Conservation (phyloP, 2,797 vertebrate genomes). For the Sebastes matsubarae region DNA sequence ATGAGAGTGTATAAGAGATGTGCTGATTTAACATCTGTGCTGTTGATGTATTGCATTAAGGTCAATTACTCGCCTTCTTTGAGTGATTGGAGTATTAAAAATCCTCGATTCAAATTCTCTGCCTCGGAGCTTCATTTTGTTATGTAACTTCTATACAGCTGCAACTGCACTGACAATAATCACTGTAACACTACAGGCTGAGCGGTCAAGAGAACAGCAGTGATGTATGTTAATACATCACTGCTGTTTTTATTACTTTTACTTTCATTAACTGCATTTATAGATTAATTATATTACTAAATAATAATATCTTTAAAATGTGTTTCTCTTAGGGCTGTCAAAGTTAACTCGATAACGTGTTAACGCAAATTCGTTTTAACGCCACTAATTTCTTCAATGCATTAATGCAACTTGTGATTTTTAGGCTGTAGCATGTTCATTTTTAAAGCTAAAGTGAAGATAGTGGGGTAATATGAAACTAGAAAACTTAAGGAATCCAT, state of each 20-base stretch:
- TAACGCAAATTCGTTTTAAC: too few species aligned
- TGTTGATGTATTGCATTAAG: not conserved
- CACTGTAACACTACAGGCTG: not conserved
- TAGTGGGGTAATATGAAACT: too few species aligned
- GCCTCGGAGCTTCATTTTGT: not conserved
- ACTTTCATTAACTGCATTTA: not conserved
- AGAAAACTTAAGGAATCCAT: too few species aligned
- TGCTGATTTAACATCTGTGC: not conserved
- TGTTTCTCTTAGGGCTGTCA: too few species aligned
- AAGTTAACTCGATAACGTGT: too few species aligned
- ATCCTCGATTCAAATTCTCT: not conserved
- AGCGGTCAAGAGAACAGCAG: not conserved
- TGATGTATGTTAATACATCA: not conserved
- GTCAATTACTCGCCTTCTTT: not conserved
- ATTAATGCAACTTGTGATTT: too few species aligned
- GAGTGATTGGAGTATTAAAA: not conserved
- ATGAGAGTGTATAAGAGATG: not conserved
- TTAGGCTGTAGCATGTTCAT: too few species aligned
- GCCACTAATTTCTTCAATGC: too few species aligned
- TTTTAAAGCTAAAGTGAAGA: too few species aligned
- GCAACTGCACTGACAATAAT: not conserved
- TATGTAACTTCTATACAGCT: not conserved
- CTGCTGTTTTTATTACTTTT: not conserved
- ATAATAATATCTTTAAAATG: not conserved
- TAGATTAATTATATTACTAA: not conserved